Evolutionary conservation across 2,888 invertebrate species (phyloP).

Genomic region (Perithous albicinctus): DNA sequence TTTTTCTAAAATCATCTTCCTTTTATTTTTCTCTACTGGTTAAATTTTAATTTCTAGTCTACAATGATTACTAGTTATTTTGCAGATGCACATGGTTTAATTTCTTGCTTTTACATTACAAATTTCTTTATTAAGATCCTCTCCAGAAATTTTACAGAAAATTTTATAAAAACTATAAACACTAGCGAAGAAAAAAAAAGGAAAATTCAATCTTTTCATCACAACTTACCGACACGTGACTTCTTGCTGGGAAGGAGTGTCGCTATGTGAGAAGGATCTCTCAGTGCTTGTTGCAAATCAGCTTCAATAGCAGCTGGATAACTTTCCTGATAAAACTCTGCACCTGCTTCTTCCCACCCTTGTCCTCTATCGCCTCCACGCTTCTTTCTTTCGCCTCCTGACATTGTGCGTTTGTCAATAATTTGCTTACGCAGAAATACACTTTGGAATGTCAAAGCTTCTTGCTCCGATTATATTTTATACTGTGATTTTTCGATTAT

Average conservation of each 20-base stretch:
- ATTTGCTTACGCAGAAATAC: background rate
- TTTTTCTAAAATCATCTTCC: too few relatives aligned
- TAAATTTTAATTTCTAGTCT: too few relatives aligned
- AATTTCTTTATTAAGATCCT: too few relatives aligned
- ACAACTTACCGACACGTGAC: slow-evolving; percentile 88
- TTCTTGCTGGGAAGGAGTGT: slow-evolving; percentile 93
- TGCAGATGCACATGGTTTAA: too few relatives aligned
- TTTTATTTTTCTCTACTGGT: too few relatives aligned
- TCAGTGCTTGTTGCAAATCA: slow-evolving; percentile 86
- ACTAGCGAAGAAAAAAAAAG: background rate
- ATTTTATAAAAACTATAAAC: too few relatives aligned
- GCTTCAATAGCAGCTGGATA: slow-evolving; percentile 91
- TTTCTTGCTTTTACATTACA: too few relatives aligned
- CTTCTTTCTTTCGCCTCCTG: slow-evolving; percentile 87
- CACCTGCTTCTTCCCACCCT: slow-evolving; percentile 94
- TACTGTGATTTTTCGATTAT: background rate
- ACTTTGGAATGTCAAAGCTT: background rate
- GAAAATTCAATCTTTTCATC: background rate
- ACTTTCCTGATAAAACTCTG: slow-evolving; percentile 94
- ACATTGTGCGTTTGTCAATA: slow-evolving; percentile 84
- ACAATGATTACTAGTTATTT: too few relatives aligned
- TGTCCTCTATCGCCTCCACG: slow-evolving; percentile 86
- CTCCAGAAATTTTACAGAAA: too few relatives aligned
- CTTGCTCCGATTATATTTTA: background rate
- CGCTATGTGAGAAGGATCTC: slow-evolving; percentile 91